Evolutionary conservation across 2,113 vertebrate genomes (phyloP), one percentile per base, ranked within the genome.

Genomic region (Tyrannus savana): DNA sequence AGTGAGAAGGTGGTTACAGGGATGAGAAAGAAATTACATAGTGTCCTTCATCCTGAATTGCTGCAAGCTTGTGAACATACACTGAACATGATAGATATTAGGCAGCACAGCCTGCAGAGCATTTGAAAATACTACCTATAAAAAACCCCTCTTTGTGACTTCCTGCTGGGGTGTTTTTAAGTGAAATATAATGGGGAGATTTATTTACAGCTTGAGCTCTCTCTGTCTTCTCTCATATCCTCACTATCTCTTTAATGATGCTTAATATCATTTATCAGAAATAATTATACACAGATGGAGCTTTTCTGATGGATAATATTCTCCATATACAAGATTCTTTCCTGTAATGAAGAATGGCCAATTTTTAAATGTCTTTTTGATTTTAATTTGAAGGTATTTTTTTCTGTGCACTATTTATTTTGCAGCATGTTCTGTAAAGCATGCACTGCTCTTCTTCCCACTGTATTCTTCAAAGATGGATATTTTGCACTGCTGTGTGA

Each of bases 211-310:
- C 93, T 97, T 82, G 84, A 80, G 87, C 59, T 95, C 30, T 92
- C 49, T 96, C 89, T 96, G 59, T 95, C 72, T 95, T 96, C 69
- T 88, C 75, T 90, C 69, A 52, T 28, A 31, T 92, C 21, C 46
- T 22, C 58, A 47, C 69, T 90, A 76, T 19, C 78, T 95, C 95
- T 95, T 94, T 97, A 97, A 97, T 96, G 97, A 98, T 97, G 77
- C 95, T 95, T 96, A 95, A 86, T 95, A 89, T 87, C 1, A 52
- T 98, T 98, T 98, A 95, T 98, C 96, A 98, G 95, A 97, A 97
- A 95, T 97, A 98, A 98, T 98, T 98, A 95, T 85, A 93, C 93
- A 96, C 96, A 97, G 95, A 97, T 97, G 95, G 93, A 96, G 92
- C 87, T 96, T 96, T 97, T 97, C 94, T 97, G 95, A 95, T 97